These are phyloP conservation scores for Lampropteryx suffumata DNA, from an alignment of 2,888 invertebrate genomes.

Conservation along the genomic window DNA sequence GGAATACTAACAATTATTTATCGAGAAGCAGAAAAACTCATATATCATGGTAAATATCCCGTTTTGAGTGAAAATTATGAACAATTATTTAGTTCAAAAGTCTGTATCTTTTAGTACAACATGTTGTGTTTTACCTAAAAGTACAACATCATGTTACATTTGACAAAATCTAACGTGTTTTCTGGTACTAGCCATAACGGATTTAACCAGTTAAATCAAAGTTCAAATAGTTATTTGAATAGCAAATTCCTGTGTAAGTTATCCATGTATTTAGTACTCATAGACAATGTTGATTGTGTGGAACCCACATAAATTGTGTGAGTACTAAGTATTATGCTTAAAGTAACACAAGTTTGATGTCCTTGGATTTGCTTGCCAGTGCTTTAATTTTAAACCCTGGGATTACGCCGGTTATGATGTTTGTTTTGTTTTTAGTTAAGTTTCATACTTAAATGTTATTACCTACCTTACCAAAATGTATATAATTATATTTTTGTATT, in stretches of 20 bases:
- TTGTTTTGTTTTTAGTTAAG: too few species aligned
- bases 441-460: too few species aligned
- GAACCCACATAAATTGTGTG: conserved; percentile 43
- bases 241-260: conserved; percentile 40
- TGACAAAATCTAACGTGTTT: conserved; percentile 19
- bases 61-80: too few species aligned
- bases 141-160: conserved; percentile 14
- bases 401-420: too few species aligned
- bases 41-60: too few species aligned
- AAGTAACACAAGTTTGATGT: background rate
- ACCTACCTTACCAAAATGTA: too few species aligned
- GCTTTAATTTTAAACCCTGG: background rate
- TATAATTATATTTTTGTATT: too few species aligned
- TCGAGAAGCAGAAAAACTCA: too few species aligned
- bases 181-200: conserved; percentile 23
- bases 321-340: conserved; percentile 10
- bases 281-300: conserved; percentile 50
- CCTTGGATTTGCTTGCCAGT: conserved; percentile 17
- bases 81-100: too few species aligned
- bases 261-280: conserved; percentile 17
- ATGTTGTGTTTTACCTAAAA: too few species aligned
- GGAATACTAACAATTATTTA: too few species aligned
- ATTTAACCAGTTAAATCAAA: conserved; percentile 32
- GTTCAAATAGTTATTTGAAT: conserved; percentile 42
- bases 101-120: too few species aligned